These are phyloP conservation scores for Neoarius graeffei DNA, from an alignment of 2,113 vertebrate species.

Conservation along the genomic window DNA sequence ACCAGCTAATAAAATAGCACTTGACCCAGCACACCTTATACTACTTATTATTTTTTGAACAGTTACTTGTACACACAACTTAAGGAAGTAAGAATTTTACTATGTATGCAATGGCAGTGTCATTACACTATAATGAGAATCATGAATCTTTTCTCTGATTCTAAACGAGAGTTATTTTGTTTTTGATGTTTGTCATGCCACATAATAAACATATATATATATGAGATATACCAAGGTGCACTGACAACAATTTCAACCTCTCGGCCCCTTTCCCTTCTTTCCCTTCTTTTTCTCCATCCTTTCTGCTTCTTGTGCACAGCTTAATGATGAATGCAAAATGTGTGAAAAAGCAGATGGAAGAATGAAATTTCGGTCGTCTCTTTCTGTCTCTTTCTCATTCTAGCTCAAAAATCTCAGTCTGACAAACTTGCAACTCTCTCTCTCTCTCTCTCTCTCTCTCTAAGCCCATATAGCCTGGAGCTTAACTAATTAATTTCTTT, in stretches of 20 bases:
- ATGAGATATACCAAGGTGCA: neutral
- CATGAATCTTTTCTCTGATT: neutral
- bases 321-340: neutral
- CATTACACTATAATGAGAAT: neutral
- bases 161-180: neutral
- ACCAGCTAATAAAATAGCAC: neutral
- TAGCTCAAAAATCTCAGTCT: neutral
- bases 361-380: neutral
- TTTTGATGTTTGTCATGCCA: neutral
- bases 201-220: neutral
- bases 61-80: neutral
- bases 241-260: neutral
- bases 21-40: neutral
- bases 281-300: neutral
- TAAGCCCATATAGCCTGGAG: constrained; percentile 66
- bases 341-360: neutral
- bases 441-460: neutral
- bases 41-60: neutral
- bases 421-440: neutral
- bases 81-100: neutral
- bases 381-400: neutral
- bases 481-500: constrained; percentile 76
- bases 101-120: neutral
- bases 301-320: neutral
- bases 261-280: neutral